Percentiles rank a stretch among this genome's conserved stretches.
phyloP scores from a whole-genome alignment of 2,888 invertebrate species.

The Epiblema foenella region DNA sequence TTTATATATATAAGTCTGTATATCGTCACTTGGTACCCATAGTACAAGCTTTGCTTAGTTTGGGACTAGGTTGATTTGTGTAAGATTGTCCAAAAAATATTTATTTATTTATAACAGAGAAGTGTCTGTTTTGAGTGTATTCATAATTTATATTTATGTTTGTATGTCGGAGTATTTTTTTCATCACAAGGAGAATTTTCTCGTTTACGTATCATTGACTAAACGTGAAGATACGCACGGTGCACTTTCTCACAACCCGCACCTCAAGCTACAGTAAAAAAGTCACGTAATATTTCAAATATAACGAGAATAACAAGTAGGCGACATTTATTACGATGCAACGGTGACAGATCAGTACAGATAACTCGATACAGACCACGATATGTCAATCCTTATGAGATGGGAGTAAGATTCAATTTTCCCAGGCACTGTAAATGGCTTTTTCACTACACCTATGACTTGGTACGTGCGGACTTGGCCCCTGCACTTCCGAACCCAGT shows the following conservation, averaged over 20 bases:
- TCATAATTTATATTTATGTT: not conserved
- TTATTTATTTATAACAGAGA: too few relatives aligned
- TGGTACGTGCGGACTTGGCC: constrained; percentile 56
- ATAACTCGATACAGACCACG: not conserved
- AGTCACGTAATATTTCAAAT: constrained; percentile 13
- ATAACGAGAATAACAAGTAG: constrained; percentile 31
- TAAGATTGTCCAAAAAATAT: too few relatives aligned
- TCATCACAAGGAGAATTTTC: not conserved
- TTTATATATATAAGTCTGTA: too few relatives aligned
- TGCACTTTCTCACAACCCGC: constrained; percentile 13
- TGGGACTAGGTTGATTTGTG: too few relatives aligned
- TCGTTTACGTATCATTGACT: not conserved
- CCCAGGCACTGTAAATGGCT: not conserved
- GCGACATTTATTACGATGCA: constrained; percentile 18
- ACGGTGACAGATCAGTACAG: constrained; percentile 51
- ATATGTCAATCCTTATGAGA: not conserved
- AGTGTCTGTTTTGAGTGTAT: too few relatives aligned
- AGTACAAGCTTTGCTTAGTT: too few relatives aligned
- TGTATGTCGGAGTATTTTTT: not conserved
- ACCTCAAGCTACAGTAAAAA: not conserved
- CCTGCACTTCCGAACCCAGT: constrained; percentile 52
- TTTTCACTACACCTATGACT: constrained; percentile 49
- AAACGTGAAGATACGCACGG: not conserved
- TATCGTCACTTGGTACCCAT: too few relatives aligned
- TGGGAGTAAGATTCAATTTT: not conserved